phyloP scores from a whole-genome alignment of 2,888 invertebrate species.

The Sphaerophoria taeniata region DNA sequence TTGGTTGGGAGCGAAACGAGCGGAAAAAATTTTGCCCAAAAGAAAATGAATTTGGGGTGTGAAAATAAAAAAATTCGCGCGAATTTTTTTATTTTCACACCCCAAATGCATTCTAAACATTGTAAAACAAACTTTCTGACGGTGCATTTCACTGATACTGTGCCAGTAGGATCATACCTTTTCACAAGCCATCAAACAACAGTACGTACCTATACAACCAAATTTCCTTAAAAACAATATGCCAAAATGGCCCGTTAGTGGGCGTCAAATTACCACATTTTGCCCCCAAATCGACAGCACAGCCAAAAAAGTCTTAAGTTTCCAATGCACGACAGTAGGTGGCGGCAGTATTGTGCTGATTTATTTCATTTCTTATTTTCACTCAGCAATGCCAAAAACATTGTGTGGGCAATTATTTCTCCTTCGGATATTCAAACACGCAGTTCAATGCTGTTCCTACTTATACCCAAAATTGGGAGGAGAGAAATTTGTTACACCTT shows the following conservation, averaged over 20 bases:
- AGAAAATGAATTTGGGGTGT: too few species aligned
- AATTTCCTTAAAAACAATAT: constrained; percentile 43
- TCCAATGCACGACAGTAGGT: constrained; percentile 69
- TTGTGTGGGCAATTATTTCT: constrained; percentile 49
- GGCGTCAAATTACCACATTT: constrained; percentile 63
- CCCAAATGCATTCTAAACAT: too few species aligned
- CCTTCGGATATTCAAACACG: constrained; percentile 44
- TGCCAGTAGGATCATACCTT: constrained; percentile 42
- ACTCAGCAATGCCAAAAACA: background rate
- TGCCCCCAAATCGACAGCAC: constrained; percentile 31
- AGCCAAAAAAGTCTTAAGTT: constrained; percentile 60
- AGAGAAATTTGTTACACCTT: background rate
- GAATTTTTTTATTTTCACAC: too few species aligned
- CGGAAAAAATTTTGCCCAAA: too few species aligned
- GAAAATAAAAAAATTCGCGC: too few species aligned
- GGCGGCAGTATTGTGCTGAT: constrained; percentile 31
- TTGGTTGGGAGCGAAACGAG: too few species aligned
- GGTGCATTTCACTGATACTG: constrained; percentile 39
- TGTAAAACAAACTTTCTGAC: background rate
- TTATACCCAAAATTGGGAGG: background rate
- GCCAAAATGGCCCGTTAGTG: constrained; percentile 32
- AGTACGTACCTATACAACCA: too few species aligned
- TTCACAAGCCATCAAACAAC: background rate
- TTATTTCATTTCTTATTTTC: background rate
- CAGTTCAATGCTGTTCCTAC: constrained; percentile 20